Percentiles rank a stretch among this genome's conserved stretches.
Evolutionary conservation across 1,140 invertebrate species (phyloP).

Genomic region (Conus betulinus): DNA sequence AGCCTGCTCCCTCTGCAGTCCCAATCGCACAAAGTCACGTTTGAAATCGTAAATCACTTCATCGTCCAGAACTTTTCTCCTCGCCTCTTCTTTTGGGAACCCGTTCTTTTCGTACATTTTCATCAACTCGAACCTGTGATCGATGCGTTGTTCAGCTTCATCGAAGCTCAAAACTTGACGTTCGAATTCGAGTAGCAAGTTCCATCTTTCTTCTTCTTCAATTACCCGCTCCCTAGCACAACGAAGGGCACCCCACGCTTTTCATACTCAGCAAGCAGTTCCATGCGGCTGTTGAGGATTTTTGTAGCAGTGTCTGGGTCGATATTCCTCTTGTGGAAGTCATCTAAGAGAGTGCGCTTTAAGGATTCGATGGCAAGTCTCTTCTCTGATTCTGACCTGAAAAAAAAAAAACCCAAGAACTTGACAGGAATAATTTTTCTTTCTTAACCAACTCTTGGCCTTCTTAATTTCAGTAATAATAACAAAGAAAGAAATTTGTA

Average conservation of each 20-base stretch:
- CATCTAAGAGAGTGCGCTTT: slow-evolving; percentile 17
- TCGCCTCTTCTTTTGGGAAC: not conserved
- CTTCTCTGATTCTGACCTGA: not conserved
- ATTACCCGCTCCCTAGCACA: slow-evolving; percentile 15
- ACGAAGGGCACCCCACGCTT: slow-evolving; percentile 28
- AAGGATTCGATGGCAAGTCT: not conserved
- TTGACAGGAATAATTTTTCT: not conserved
- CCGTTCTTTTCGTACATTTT: slow-evolving; percentile 32
- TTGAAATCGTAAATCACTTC: slow-evolving; percentile 33
- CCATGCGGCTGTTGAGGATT: slow-evolving; percentile 19
- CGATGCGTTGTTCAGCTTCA: slow-evolving; percentile 28
- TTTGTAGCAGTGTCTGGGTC: not conserved
- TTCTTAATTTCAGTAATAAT: too few relatives aligned
- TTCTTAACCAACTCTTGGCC: too few relatives aligned
- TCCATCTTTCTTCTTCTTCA: slow-evolving; percentile 28
- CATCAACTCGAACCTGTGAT: slow-evolving; percentile 21
- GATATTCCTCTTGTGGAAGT: slow-evolving; percentile 10
- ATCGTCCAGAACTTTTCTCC: slow-evolving; percentile 8
- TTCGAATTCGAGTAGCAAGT: slow-evolving; percentile 26
- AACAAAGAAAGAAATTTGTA: too few relatives aligned
- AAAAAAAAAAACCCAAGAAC: not conserved
- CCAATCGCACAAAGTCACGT: slow-evolving; percentile 8
- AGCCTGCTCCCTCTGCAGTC: not conserved
- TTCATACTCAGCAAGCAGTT: slow-evolving; percentile 26
- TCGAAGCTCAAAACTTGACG: slow-evolving; percentile 21